Evolutionary conservation across 2,113 vertebrate species (phyloP), one percentile per base, ranked within the genome.

Genomic region (Choloepus hoffmanni): DNA sequence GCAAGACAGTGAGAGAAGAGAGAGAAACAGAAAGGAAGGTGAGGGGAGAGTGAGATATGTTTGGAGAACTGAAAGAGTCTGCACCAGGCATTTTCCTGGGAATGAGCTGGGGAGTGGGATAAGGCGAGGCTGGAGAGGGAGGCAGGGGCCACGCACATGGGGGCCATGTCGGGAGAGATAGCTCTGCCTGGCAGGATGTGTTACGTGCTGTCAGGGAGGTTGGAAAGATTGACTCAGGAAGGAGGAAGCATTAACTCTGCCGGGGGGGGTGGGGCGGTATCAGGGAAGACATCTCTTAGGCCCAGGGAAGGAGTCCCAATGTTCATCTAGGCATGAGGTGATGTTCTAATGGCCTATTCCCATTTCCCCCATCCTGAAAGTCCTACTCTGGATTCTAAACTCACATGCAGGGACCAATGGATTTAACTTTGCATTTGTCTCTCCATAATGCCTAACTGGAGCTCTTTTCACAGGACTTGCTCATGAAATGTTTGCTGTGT

Each of bases 21-120:
- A 45, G 43, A 45, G 43, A 45, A 45, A 45, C 43, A 45, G 43
- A 45, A 45, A 45, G 43, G 43, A 45, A 7, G 43, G 43, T 45
- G 43, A 45, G 43, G 43, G 43, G 43, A 45, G 43, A 45, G 43
- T 45, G 43, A 45, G 43, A 45, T 45, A 0, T 50, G 30, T 68
- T 26, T 9, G 8, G 6, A 24, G 18, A n/a, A 26, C 36, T 23
- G 7, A 28, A 45, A 45, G 2, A 28, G 3, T 36, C 62, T 26
- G 9, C 24, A 0, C 63, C 36, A 21, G 24, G 6, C 43, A 53
- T 30, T 85, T 45, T 45, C 43, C 28, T 65, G 9, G 72, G 24
- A 58, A 33, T 0, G 7, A 11, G 0, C 2, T 28, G 79, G 24
- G 63, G 18, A 30, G 85, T 7, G 7, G 30, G 30, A 53, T 14